These are phyloP conservation scores for Copidosoma aretas DNA, from an alignment of 2,888 invertebrate species.

Conservation along the genomic window DNA sequence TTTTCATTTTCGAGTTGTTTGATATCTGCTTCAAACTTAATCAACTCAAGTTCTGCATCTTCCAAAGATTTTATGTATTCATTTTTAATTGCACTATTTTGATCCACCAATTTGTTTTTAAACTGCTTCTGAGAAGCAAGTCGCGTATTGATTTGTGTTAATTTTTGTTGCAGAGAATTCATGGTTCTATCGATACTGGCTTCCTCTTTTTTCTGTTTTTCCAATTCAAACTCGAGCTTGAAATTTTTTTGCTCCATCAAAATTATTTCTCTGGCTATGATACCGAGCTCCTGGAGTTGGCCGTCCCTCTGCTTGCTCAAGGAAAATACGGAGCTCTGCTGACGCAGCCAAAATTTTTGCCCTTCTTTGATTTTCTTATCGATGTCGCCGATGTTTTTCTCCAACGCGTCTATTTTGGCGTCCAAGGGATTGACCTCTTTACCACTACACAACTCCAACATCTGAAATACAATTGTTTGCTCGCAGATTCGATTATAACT, in stretches of 20 bases:
- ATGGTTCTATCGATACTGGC: conserved; percentile 68
- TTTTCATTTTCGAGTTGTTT: conserved; percentile 73
- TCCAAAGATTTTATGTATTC: conserved; percentile 65
- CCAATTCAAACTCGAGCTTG: conserved; percentile 72
- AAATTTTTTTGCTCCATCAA: conserved; percentile 79
- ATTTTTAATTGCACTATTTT: conserved; percentile 66
- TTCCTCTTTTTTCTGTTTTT: conserved; percentile 67
- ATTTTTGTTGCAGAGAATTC: conserved; percentile 68
- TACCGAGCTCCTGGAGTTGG: conserved; percentile 73
- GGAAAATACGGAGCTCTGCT: conserved; percentile 75
- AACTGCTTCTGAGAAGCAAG: conserved; percentile 65
- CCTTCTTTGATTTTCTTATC: conserved; percentile 70
- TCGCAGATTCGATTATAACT: background rate
- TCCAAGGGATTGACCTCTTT: conserved; percentile 66
- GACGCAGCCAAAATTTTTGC: conserved; percentile 79
- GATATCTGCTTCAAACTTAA: conserved; percentile 74
- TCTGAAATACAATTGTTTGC: conserved; percentile 45
- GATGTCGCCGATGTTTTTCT: conserved; percentile 70
- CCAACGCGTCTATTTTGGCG: conserved; percentile 70
- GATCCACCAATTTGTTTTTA: conserved; percentile 66
- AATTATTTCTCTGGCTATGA: conserved; percentile 72
- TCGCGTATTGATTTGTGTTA: conserved; percentile 63
- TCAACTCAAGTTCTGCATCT: conserved; percentile 73
- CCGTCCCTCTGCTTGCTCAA: conserved; percentile 73
- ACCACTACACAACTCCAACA: conserved; percentile 49